A percentile compares a stretch with the other conserved stretches of the same genome.
phyloP scores from a whole-genome alignment of 2,888 invertebrate species.

The Sarcophaga carnaria region DNA sequence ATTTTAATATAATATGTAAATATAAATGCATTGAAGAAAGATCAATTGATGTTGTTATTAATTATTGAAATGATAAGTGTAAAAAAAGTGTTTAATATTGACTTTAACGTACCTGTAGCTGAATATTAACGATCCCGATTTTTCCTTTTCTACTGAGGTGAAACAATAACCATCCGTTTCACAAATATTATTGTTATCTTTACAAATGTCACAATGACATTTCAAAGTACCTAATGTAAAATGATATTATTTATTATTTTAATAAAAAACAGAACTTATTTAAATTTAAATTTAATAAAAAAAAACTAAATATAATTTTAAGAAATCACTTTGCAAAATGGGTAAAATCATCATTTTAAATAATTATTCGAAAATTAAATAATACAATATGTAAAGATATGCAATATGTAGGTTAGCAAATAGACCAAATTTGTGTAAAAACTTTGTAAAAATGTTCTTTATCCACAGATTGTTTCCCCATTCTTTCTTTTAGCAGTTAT shows the following conservation, averaged over 20 bases:
- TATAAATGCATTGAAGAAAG: conserved; percentile 35
- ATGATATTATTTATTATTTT: not conserved
- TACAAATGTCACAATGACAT: conserved; percentile 92
- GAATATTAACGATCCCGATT: conserved; percentile 81
- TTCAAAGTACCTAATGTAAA: conserved; percentile 83
- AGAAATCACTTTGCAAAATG: too few species aligned
- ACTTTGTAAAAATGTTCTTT: too few species aligned
- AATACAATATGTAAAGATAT: too few species aligned
- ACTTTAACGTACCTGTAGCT: conserved; percentile 88
- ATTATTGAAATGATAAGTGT: conserved; percentile 9
- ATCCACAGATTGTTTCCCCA: too few species aligned
- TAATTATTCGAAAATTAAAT: too few species aligned
- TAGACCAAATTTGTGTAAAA: too few species aligned
- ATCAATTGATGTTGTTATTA: conserved; percentile 5
- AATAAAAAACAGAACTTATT: not conserved
- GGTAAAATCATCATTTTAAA: too few species aligned
- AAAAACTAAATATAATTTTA: too few species aligned
- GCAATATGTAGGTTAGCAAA: too few species aligned
- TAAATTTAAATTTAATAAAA: not conserved
- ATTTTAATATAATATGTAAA: conserved; percentile 16
- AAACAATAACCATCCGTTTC: conserved; percentile 95
- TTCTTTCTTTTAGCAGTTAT: too few species aligned
- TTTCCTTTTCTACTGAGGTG: conserved; percentile 86
- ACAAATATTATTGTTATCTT: conserved; percentile 89
- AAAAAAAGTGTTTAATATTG: conserved; percentile 66